Percentiles rank a stretch among this genome's conserved stretches.
phyloP scores from a whole-genome alignment of 2,797 vertebrate species.

The Myoxocephalus aenaeus region DNA sequence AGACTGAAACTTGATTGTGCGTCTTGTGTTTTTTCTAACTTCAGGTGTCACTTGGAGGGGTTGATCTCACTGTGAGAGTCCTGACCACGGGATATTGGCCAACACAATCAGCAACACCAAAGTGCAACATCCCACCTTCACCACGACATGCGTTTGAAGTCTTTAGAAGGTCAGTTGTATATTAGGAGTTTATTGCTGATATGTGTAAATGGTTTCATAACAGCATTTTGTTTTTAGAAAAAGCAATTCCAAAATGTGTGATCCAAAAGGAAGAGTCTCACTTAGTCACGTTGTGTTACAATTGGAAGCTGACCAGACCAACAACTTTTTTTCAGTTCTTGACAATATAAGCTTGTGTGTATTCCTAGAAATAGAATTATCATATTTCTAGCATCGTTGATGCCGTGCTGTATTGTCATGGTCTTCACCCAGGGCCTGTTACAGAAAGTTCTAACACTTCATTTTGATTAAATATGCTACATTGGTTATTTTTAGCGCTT shows the following conservation, averaged over 20 bases:
- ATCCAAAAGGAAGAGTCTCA: neutral
- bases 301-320: conserved; percentile 1
- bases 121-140: conserved; percentile 98
- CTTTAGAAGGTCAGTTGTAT: conserved; percentile 89
- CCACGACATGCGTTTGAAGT: conserved; percentile 98
- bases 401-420: neutral
- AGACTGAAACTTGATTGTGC: neutral
- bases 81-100: conserved; percentile 99
- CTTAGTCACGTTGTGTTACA: neutral
- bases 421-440: neutral
- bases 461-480: conserved; percentile 6
- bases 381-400: neutral
- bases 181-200: neutral
- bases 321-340: neutral
- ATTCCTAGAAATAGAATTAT: neutral
- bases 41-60: conserved; percentile 95
- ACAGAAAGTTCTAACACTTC: neutral
- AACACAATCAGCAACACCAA: conserved; percentile 98
- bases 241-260: neutral
- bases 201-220: neutral
- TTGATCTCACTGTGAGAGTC: conserved; percentile 97
- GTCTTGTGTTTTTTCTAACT: conserved; percentile 4
- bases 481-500: conserved; percentile 13
- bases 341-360: neutral
- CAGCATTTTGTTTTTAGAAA: neutral